Evolutionary conservation across 2,797 vertebrate genomes (phyloP).

Genomic region (Acanthurus tractus): DNA sequence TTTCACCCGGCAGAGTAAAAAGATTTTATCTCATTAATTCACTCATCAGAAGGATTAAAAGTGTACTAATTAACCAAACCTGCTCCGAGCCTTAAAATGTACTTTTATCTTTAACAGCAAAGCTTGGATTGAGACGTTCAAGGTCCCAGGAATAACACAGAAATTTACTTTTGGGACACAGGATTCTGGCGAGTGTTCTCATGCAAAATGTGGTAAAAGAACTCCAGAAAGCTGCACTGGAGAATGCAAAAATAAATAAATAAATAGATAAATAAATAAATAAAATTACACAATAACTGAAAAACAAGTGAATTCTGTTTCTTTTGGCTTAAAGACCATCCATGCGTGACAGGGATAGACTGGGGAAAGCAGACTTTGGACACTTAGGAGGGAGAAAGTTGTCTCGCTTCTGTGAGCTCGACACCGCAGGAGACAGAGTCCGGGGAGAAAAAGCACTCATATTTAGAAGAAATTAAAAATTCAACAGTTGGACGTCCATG

Average conservation of each 20-base stretch:
- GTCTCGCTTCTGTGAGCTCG: slow-evolving; percentile 48
- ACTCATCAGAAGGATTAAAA: slow-evolving; percentile 33
- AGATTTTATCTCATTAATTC: slow-evolving; percentile 11
- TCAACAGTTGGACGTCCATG: slow-evolving; percentile 49
- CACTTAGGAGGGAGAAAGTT: slow-evolving; percentile 39
- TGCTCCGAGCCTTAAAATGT: slow-evolving; percentile 14
- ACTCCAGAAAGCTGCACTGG: slow-evolving; percentile 16
- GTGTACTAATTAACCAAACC: slow-evolving; percentile 44
- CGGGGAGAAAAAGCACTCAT: slow-evolving; percentile 41
- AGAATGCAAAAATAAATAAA: neutral
- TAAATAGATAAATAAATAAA: neutral
- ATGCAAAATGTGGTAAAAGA: neutral
- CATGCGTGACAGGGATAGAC: slow-evolving; percentile 40
- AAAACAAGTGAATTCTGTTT: slow-evolving; percentile 18
- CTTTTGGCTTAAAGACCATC: slow-evolving; percentile 32
- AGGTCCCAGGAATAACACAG: slow-evolving; percentile 43
- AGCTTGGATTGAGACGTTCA: slow-evolving; percentile 27
- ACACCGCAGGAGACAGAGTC: slow-evolving; percentile 35
- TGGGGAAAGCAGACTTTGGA: slow-evolving; percentile 43
- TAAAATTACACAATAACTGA: neutral
- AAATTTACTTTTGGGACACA: slow-evolving; percentile 18
- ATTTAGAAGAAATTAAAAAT: slow-evolving; percentile 77
- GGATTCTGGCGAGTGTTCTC: slow-evolving; percentile 25
- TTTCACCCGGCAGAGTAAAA: neutral
- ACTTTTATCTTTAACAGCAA: slow-evolving; percentile 37